phyloP scores from a whole-genome alignment of 2,113 vertebrate genomes.

The mouse (Mus musculus) region GRCm39 chr4:91604501-91605000 shows the following conservation, averaged over 20 bases:
- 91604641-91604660: neutral
- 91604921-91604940: conserved; percentile 43
- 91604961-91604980: conserved; percentile 70
- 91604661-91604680: neutral
- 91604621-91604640: conserved; percentile 1
- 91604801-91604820: conserved; percentile 1
- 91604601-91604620: conserved; percentile 3
- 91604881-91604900: neutral
- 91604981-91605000: conserved; percentile 81
- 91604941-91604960: conserved; percentile 48
- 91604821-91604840: neutral
- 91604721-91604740: neutral
- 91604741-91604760: neutral
- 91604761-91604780: conserved; percentile 27
- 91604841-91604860: conserved; percentile 28
- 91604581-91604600: neutral
- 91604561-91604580: neutral
- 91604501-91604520: neutral
- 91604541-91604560: neutral
- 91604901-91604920: conserved; percentile 38
- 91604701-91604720: neutral
- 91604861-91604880: conserved; percentile 34
- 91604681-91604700: neutral
- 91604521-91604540: too few relatives aligned
- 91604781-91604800: neutral